Evolutionary conservation across 2,797 vertebrate species (phyloP).

Genomic region (Tokudaia tokunoshimensis): DNA sequence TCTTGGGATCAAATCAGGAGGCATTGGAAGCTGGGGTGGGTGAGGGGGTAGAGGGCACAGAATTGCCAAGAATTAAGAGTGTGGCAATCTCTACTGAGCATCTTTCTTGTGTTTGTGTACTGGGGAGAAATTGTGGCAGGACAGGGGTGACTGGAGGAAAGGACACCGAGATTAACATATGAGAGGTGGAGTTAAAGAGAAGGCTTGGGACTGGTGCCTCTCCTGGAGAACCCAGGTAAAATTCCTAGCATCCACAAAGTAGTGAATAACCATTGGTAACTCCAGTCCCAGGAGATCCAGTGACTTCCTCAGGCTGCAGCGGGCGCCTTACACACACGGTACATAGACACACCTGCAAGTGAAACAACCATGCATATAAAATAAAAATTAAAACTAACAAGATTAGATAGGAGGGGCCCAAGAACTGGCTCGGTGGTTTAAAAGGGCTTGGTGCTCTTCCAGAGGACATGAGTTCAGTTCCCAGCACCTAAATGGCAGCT

Average conservation of each 20-base stretch:
- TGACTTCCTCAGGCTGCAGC: background rate
- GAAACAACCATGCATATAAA: background rate
- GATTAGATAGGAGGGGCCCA: background rate
- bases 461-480: background rate
- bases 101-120: accelerated
- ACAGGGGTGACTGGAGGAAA: background rate
- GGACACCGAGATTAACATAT: no score
- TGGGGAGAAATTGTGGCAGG: background rate
- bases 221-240: no score
- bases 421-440: background rate
- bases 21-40: background rate
- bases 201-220: background rate
- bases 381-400: background rate
- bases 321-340: no score
- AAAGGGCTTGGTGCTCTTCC: background rate
- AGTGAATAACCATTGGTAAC: background rate
- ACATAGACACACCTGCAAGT: background rate
- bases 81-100: accelerated
- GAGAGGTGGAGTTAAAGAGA: no score
- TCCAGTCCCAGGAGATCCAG: no score
- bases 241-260: background rate
- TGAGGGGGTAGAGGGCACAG: background rate
- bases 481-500: background rate
- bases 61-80: background rate
- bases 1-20: no score